Percentiles rank a stretch among this genome's conserved stretches.
Evolutionary conservation across 2,888 invertebrate species (phyloP).

Genomic region (Beris morrisii): DNA sequence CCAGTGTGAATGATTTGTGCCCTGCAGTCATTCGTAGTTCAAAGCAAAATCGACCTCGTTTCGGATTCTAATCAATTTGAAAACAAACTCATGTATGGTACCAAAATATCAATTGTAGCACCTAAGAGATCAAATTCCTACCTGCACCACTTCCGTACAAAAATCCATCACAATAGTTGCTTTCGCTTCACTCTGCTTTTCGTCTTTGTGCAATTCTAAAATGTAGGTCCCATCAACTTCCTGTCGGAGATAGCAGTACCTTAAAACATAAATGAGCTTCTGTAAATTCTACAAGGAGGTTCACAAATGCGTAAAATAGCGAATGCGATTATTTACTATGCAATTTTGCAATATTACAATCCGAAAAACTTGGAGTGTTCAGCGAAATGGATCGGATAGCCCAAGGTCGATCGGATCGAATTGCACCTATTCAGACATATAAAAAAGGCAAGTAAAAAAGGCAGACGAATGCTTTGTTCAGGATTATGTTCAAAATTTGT

Average conservation of each 20-base stretch:
- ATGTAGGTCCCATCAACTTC: constrained; percentile 91
- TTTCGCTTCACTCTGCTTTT: constrained; percentile 87
- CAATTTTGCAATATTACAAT: too few species aligned
- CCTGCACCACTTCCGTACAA: constrained; percentile 85
- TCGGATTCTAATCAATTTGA: constrained; percentile 66
- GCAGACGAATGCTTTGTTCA: too few species aligned
- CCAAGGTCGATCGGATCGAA: too few species aligned
- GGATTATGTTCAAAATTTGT: too few species aligned
- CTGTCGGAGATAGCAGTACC: constrained; percentile 84
- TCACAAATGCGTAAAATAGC: too few species aligned
- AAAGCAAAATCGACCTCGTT: constrained; percentile 83
- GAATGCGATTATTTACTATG: too few species aligned
- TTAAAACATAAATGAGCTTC: constrained; percentile 39
- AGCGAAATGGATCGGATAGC: too few species aligned
- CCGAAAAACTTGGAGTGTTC: too few species aligned
- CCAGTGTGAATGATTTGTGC: constrained; percentile 82
- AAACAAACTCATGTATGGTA: constrained; percentile 22
- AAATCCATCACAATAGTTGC: constrained; percentile 92
- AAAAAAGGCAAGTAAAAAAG: too few species aligned
- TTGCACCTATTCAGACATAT: too few species aligned
- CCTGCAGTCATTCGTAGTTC: constrained; percentile 85
- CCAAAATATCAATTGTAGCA: constrained; percentile 28
- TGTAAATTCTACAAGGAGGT: too few species aligned
- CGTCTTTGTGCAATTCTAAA: constrained; percentile 90
- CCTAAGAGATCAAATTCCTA: constrained; percentile 47